These are phyloP conservation scores for Fistularia tabacaria DNA, from an alignment of 2,797 vertebrate species.

Conservation along the genomic window DNA sequence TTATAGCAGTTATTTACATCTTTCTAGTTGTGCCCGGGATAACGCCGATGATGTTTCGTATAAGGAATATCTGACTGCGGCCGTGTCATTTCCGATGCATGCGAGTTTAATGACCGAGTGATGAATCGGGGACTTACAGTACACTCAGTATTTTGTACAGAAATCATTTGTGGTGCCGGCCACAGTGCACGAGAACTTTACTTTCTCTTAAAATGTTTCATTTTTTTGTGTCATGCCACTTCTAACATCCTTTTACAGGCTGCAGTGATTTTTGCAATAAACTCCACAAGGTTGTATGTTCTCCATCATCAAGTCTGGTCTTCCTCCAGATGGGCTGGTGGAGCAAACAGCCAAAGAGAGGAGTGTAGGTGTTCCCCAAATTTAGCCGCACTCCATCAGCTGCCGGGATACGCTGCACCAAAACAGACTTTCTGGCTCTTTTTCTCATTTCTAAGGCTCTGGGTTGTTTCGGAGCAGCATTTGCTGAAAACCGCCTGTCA, in stretches of 20 bases:
- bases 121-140: slow-evolving; percentile 53
- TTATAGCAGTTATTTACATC: slow-evolving; percentile 28
- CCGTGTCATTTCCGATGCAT: slow-evolving; percentile 49
- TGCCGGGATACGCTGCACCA: too few species aligned
- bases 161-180: slow-evolving; percentile 42
- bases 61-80: slow-evolving; percentile 34
- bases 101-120: slow-evolving; percentile 51
- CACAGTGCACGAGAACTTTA: slow-evolving; percentile 41
- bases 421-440: too few species aligned
- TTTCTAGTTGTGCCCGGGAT: not conserved
- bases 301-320: too few species aligned
- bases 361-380: too few species aligned
- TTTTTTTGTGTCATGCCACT: slow-evolving; percentile 11
- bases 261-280: too few species aligned
- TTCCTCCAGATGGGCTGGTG: too few species aligned
- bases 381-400: too few species aligned
- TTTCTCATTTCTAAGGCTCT: too few species aligned
- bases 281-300: too few species aligned
- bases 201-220: slow-evolving; percentile 44
- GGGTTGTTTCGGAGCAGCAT: too few species aligned
- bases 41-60: slow-evolving; percentile 35
- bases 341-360: too few species aligned
- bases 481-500: too few species aligned
- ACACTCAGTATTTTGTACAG: slow-evolving; percentile 50
- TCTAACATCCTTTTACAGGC: not conserved